Conservation (phyloP, 30 jellyfish, hydroid and myxozoan genomes). For the Aurelia coerulea region DNA sequence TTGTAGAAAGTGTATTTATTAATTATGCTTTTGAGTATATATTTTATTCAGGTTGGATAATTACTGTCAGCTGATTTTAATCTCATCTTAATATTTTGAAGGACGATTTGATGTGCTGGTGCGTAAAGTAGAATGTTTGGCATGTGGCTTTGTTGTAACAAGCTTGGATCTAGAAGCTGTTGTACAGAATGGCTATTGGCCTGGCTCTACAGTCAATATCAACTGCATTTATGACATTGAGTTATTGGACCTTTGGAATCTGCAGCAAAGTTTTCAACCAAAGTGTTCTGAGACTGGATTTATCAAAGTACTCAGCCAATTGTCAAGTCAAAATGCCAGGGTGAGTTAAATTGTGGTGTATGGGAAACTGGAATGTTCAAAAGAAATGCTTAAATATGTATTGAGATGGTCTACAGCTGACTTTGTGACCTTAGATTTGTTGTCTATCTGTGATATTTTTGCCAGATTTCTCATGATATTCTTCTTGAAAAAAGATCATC, state of each 20-base stretch:
- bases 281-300: conserved; percentile 24
- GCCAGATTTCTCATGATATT: no score
- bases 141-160: background rate
- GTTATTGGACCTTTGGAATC: conserved; percentile 2
- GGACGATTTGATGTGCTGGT: conserved; percentile 26
- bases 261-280: background rate
- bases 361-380: background rate
- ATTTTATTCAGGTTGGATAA: no score
- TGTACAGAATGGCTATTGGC: conserved; percentile 24
- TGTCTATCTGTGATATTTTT: no score
- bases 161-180: conserved; percentile 6
- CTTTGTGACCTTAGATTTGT: no score
- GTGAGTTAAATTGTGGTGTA: background rate
- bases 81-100: background rate
- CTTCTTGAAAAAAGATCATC: no score
- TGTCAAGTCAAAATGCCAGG: conserved; percentile 13
- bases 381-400: no score
- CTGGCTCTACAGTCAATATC: conserved; percentile 12
- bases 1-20: no score
- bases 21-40: no score
- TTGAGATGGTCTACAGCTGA: no score
- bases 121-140: background rate
- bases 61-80: no score
- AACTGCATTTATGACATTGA: conserved; percentile 6
- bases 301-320: background rate